Base-by-base conservation (phyloP, 2,888 invertebrate genomes). In the Bimastos eiseni region DNA sequence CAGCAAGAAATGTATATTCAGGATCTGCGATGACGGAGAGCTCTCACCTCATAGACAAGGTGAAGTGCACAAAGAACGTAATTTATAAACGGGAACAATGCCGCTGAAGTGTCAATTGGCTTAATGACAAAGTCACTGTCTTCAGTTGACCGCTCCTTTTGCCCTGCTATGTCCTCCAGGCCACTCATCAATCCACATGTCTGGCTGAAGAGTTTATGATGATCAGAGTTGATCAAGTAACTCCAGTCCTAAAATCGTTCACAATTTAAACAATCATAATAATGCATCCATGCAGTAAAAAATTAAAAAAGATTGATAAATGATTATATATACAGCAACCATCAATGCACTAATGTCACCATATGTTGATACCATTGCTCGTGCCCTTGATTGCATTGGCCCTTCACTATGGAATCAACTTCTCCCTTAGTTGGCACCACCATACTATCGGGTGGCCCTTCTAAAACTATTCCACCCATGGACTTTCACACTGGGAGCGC, bases 61-160 rank as follows among this genome's bases (percentile, higher is more conserved):
- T 98, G 98, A 70, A 98, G 96, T 0, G 97, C 96, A 94, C 97
- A 97, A 91, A 98, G 96, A 49, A 98, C 96, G 90, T 97, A 96
- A 15, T 97, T 96, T 24, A 97, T 96, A 93, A 97, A 96, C 0
- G 96, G 96, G 93, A 97, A 98, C 4, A 98, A 95, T 0, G 96
- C 94, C 0, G 97, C 96, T 15, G 88, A 90, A 38, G 49, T 91
- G 86, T 93, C 91, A 34, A 92, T 5, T 33, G 38, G 13, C 83
- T 70, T 70, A 70, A 70, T n/a, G 70, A 70, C 70, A 70, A n/a
- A 70, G 70, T 30, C 70, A n/a, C 70, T n/a, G n/a, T 70, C 70
- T 8, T 30, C 17, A 70, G 70, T n/a, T n/a, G 70, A n/a, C n/a
- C 8, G 70, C n/a, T 70, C 70, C 17, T 8, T 70, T n/a, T 70